Percentiles rank a stretch among this genome's conserved stretches.
Conservation (phyloP, 1,140 invertebrate species). For the Hermetia illucens region DNA sequence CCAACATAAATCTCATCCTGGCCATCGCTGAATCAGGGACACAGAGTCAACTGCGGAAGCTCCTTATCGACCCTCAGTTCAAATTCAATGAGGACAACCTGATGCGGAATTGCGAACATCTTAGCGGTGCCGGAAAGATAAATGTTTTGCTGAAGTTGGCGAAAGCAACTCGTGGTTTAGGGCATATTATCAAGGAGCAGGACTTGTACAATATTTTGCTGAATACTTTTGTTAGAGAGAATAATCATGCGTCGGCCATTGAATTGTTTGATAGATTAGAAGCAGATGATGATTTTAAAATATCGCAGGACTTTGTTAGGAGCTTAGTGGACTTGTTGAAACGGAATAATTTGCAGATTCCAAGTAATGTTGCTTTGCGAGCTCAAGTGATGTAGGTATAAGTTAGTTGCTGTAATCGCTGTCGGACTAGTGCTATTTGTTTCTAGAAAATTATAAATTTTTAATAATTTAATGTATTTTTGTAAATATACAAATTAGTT, state of each 20-base stretch:
- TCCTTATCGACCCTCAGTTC: conserved; percentile 29
- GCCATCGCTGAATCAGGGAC: conserved; percentile 31
- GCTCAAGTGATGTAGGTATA: conserved; percentile 16
- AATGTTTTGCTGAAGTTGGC: conserved; percentile 24
- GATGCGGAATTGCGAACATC: conserved; percentile 21
- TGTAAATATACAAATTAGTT: too few species aligned
- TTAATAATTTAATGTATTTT: too few species aligned
- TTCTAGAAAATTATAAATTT: too few species aligned
- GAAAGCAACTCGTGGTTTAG: conserved; percentile 16
- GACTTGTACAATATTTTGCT: conserved; percentile 30
- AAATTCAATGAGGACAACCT: conserved; percentile 22
- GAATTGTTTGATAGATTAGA: conserved; percentile 27
- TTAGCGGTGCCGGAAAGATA: conserved; percentile 22
- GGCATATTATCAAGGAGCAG: conserved; percentile 19
- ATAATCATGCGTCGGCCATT: conserved; percentile 26
- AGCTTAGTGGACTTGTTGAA: conserved; percentile 22
- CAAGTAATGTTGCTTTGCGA: conserved; percentile 19
- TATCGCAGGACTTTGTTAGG: conserved; percentile 23
- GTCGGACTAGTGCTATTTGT: too few species aligned
- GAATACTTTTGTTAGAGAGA: conserved; percentile 28
- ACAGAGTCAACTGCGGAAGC: conserved; percentile 25
- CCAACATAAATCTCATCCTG: conserved; percentile 24
- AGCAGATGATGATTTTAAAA: conserved; percentile 22
- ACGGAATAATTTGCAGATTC: conserved; percentile 22
- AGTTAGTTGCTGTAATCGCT: too few species aligned